Evolutionary conservation across 2,113 vertebrate species (phyloP).

Genomic region (Upupa epops): DNA sequence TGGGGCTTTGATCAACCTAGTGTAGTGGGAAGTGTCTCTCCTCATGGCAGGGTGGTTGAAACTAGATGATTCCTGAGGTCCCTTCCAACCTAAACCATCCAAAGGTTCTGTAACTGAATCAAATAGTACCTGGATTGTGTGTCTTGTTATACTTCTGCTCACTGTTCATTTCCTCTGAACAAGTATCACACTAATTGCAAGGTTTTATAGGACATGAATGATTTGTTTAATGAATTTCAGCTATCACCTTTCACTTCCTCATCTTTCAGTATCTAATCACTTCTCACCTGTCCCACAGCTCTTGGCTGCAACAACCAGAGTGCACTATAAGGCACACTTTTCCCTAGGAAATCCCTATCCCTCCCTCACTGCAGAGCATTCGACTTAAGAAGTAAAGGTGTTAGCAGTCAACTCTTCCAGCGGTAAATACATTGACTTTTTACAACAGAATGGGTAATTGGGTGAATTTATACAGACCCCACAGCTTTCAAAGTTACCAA

Average conservation of each 20-base stretch:
- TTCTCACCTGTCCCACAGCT: background rate
- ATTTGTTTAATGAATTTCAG: background rate
- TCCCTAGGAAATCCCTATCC: background rate
- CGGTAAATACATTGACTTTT: background rate
- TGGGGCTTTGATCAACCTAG: too few relatives aligned
- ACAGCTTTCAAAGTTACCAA: background rate
- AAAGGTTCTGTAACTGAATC: too few relatives aligned
- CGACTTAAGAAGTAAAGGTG: background rate
- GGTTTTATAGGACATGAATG: background rate
- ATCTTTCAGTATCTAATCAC: background rate
- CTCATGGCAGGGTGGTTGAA: too few relatives aligned
- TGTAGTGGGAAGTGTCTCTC: too few relatives aligned
- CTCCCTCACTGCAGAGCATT: background rate
- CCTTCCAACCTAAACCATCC: too few relatives aligned
- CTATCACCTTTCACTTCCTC: background rate
- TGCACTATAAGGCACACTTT: background rate
- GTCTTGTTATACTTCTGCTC: background rate
- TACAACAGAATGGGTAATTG: background rate
- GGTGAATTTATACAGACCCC: background rate
- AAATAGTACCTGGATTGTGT: background rate
- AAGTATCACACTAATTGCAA: background rate
- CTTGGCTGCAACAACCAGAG: constrained; percentile 18
- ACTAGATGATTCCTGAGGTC: too few relatives aligned
- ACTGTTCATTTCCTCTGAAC: background rate
- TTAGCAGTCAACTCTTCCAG: background rate